Evolutionary conservation across 2,113 vertebrate genomes (phyloP).

Genomic region (Numenius arquata): DNA sequence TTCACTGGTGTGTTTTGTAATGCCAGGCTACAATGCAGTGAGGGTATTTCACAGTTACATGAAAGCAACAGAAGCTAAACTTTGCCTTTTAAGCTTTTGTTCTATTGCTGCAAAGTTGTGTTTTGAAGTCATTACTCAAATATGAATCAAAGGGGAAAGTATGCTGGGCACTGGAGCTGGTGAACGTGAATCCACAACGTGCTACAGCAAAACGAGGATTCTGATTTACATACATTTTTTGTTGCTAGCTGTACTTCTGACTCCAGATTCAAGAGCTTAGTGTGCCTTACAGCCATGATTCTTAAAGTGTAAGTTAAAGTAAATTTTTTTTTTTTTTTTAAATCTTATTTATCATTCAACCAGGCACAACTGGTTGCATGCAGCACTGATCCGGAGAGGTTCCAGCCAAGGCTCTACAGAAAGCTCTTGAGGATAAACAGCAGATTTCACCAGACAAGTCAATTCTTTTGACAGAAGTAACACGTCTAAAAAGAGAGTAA

Average conservation of each 20-base stretch:
- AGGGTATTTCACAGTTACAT: not conserved
- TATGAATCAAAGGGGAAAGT: not conserved
- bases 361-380: not conserved
- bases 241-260: not conserved
- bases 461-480: constrained; percentile 33
- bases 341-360: not conserved
- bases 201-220: not conserved
- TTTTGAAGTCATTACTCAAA: constrained; percentile 28
- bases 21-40: not conserved
- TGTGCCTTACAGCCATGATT: not conserved
- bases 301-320: not conserved
- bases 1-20: not conserved
- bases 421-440: not conserved
- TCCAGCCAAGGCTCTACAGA: not conserved
- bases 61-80: not conserved
- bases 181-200: not conserved
- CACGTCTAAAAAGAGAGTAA: not conserved
- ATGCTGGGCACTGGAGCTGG: not conserved
- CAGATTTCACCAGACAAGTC: not conserved
- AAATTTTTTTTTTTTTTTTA: not conserved
- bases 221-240: not conserved
- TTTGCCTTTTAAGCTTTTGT: constrained; percentile 19
- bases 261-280: not conserved
- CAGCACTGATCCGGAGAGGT: not conserved
- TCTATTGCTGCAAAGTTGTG: not conserved